Conservation (phyloP, 1,140 invertebrate genomes). For the Drosophila nebulosa region DNA sequence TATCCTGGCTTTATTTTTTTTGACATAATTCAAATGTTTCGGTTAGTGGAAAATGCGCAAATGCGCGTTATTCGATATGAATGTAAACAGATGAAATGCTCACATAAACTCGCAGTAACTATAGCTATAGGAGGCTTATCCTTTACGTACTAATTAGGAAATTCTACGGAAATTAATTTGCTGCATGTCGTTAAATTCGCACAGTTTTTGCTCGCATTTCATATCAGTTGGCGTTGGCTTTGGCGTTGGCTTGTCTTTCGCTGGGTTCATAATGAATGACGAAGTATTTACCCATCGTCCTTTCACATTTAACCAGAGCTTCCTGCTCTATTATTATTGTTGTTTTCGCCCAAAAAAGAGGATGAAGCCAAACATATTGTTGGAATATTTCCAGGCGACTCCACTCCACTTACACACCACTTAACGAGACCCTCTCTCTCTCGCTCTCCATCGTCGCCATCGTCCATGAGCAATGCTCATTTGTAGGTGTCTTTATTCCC, state of each 20-base stretch:
- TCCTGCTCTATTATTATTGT: not conserved
- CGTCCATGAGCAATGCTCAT: not conserved
- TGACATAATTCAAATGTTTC: not conserved
- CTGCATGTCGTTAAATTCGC: slow-evolving; percentile 1
- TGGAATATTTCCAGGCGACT: not conserved
- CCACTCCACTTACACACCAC: not conserved
- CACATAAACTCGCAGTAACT: not conserved
- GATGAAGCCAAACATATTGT: slow-evolving; percentile 2
- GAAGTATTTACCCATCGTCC: no score
- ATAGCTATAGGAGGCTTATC: not conserved
- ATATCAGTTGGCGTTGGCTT: not conserved
- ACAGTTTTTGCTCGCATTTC: not conserved
- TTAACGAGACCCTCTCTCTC: not conserved
- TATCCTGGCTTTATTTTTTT: not conserved
- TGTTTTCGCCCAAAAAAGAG: not conserved
- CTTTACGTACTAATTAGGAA: slow-evolving; percentile 15
- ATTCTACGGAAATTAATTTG: slow-evolving; percentile 29
- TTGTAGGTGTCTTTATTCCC: not conserved
- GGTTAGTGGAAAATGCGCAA: not conserved
- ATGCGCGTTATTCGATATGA: slow-evolving; percentile 13
- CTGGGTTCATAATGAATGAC: not conserved
- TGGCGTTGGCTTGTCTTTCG: no score
- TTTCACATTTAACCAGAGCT: not conserved
- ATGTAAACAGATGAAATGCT: slow-evolving; percentile 7
- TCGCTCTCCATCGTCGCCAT: not conserved